phyloP scores from a whole-genome alignment of 2,888 invertebrate genomes.

The Epinotia brunnichana region DNA sequence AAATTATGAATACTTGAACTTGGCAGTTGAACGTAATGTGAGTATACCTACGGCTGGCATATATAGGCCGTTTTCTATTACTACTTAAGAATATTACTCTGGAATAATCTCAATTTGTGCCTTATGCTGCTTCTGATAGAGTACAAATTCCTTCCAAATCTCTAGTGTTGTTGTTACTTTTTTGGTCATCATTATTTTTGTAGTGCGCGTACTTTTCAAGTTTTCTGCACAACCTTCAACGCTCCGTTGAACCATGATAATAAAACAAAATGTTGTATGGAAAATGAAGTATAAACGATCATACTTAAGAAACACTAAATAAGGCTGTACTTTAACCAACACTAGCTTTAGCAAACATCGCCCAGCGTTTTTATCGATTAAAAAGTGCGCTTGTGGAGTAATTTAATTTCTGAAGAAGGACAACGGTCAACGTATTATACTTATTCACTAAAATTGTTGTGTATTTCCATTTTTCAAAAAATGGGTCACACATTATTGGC shows the following conservation, averaged over 20 bases:
- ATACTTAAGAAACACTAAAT: too few species aligned
- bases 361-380: too few species aligned
- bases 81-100: background rate
- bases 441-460: too few species aligned
- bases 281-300: background rate
- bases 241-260: too few species aligned
- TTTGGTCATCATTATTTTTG: background rate
- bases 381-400: too few species aligned
- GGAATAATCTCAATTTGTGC: background rate
- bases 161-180: background rate
- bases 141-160: background rate
- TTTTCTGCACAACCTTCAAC: background rate
- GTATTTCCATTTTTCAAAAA: too few species aligned
- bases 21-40: conserved; percentile 11
- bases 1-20: conserved; percentile 24
- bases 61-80: background rate
- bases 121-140: background rate
- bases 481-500: too few species aligned
- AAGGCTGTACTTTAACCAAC: background rate
- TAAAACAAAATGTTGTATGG: background rate
- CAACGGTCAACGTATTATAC: too few species aligned
- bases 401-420: too few species aligned
- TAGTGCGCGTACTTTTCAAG: background rate
- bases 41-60: background rate
- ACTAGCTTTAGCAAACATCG: too few species aligned